Base-by-base conservation (phyloP, 1,140 invertebrate species). In the Hetaerina americana region DNA sequence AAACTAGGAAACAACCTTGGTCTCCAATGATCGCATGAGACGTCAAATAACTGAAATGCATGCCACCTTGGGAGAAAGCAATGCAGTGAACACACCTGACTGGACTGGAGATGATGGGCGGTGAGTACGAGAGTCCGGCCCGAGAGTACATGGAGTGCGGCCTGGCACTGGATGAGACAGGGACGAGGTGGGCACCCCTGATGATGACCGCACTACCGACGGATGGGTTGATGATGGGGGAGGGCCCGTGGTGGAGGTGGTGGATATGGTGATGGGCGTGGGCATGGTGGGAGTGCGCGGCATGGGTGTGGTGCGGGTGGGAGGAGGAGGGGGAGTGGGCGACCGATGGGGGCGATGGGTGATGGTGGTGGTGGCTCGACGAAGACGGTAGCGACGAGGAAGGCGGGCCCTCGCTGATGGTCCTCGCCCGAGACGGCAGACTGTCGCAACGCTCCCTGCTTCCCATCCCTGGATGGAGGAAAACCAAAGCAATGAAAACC, bases 381-480 rank as follows among this genome's bases (percentile, higher is more conserved):
- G 71, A 0, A 70, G 40, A 8, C 74, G 70, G 27, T 73, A 66
- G 77, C 82, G 28, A 77, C 73, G 29, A 78, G 70, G n/a, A 77
- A 27, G 29, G 67, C 66, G 0, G 75, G 68, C 85, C 84, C 76
- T 90, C 88, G 76, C 86, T 88, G 15, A 82, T 84, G 1, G 85
- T 88, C 69, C 87, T 82, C 25, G 89, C 85, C 10, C 89, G 81
- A 0, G 88, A 88, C 18, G 90, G 91, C 82, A 92, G 86, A 78
- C 89, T 92, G 78, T 92, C 92, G 78, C 89, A 92, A 49, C 91
- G 85, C 74, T 92, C 91, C 67, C 92, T 85, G 73, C 80, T 81
- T 3, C 72, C 31, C 26, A 82, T 77, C 12, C 40, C 40, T 57
- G 40, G 22, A 57, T n/a, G n/a, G n/a, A n/a, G n/a, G n/a, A n/a